phyloP scores from a whole-genome alignment of 2,888 invertebrate species.

The Scaptomyza cyrtandrae region DNA sequence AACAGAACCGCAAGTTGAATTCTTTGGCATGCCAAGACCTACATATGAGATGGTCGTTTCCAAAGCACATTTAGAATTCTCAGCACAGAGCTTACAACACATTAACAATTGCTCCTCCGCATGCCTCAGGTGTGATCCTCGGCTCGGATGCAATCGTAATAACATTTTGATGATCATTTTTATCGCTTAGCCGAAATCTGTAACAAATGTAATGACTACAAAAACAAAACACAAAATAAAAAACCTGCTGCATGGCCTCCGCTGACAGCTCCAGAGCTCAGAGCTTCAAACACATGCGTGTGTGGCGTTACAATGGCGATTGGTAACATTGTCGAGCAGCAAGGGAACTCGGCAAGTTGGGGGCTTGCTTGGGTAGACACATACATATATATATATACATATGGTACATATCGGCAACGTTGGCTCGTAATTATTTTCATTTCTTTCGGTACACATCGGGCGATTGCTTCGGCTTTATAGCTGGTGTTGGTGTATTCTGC shows the following conservation, averaged over 20 bases:
- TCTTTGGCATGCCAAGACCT: conserved; percentile 49
- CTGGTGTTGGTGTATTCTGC: conserved; percentile 3
- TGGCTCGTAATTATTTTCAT: conserved; percentile 73
- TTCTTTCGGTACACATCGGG: conserved; percentile 45
- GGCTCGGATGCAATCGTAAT: conserved; percentile 61
- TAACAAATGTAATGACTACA: conserved; percentile 66
- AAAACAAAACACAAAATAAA: conserved; percentile 4
- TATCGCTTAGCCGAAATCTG: conserved; percentile 75
- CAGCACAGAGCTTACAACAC: conserved; percentile 32
- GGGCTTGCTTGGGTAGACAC: conserved; percentile 15
- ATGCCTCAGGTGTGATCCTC: conserved; percentile 30
- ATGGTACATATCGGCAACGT: conserved; percentile 3
- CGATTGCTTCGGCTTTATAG: conserved; percentile 13
- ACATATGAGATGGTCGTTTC: conserved; percentile 22
- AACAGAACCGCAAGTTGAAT: conserved; percentile 27
- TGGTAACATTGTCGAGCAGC: conserved; percentile 34
- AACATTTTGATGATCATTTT: conserved; percentile 70
- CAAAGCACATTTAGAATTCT: conserved; percentile 60
- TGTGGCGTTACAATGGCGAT: conserved; percentile 46
- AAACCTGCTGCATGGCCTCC: conserved; percentile 65
- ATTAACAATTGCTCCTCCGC: conserved; percentile 36
- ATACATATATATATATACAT: conserved; percentile 5
- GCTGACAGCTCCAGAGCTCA: conserved; percentile 7
- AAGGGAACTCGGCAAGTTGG: conserved; percentile 18
- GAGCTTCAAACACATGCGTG: conserved; percentile 40